These are phyloP conservation scores for Chironomus tentans DNA, from an alignment of 2,888 invertebrate species.

Conservation along the genomic window DNA sequence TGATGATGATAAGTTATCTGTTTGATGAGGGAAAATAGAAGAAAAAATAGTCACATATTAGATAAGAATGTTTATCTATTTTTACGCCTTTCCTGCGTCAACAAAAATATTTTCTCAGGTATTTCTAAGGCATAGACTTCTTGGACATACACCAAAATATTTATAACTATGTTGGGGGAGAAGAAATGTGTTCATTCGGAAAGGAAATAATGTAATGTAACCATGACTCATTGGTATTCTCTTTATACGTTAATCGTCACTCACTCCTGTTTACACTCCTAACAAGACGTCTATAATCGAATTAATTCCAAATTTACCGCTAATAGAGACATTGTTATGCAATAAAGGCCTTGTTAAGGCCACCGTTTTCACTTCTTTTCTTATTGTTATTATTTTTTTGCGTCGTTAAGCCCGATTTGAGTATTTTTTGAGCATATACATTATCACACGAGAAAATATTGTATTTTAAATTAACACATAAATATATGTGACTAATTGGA, in stretches of 20 bases:
- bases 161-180: neutral
- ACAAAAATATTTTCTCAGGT: too few species aligned
- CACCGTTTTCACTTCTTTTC: neutral
- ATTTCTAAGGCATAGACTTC: too few species aligned
- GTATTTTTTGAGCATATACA: neutral
- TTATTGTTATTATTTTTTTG: neutral
- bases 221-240: neutral
- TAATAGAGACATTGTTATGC: neutral
- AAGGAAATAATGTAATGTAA: neutral
- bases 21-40: neutral
- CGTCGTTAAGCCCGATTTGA: too few species aligned
- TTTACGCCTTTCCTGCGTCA: neutral
- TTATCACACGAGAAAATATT: neutral
- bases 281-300: neutral
- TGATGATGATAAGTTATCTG: neutral
- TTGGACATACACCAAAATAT: neutral
- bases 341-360: slow-evolving; percentile 1
- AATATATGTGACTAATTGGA: slow-evolving; percentile 4
- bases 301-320: neutral
- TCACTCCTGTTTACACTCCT: neutral
- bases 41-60: neutral
- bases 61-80: neutral
- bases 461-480: neutral
- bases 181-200: neutral
- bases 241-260: too few species aligned